Evolutionary conservation across 2,113 vertebrate species (phyloP), one percentile per base, ranked within the genome.

Genomic region (Lepus europaeus): DNA sequence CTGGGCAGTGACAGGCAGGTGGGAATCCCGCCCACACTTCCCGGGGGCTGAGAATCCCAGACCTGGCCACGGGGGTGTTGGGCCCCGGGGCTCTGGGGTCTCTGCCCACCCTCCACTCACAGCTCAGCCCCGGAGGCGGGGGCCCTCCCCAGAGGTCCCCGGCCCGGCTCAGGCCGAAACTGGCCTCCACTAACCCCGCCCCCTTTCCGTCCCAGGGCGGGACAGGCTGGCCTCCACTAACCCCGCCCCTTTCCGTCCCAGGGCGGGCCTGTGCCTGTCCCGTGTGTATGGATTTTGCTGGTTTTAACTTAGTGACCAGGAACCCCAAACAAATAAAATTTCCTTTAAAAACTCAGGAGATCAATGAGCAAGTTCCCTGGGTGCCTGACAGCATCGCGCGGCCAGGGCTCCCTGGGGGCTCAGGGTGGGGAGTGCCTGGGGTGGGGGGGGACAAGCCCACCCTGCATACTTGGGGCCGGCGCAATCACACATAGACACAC

Each of bases 261-360:
- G 33, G 33, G 33, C 33, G 33, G 33, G 33, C 33, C 33, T 33
- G 33, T 33, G 33, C 33, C 33, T 33, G 2, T 33, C 33, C 33
- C 33, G 33, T 8, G 8, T 3, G 9, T 91, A 94, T 96, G 81
- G 45, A 97, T 95, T 90, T 91, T 97, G 87, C 94, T 93, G 95
- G 84, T 91, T 94, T 97, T 95, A 93, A 88, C 88, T 93, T 97
- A 97, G 97, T 96, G 97, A 96, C 97, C 80, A 97, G 97, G 95
- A 94, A 93, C 59, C 83, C 88, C 74, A 74, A 72, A 89, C 92
- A 92, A 96, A 97, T 95, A 95, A 95, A 94, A 64, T 93, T 45
- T 81, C 93, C 73, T 94, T 69, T 92, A 94, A 95, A 95, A 95
- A 73, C 85, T 90, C 80, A 16, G 36, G 84, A 91, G 83, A 96